phyloP scores from a whole-genome alignment of 2,113 vertebrate genomes.

The Todiramphus chloris region DNA sequence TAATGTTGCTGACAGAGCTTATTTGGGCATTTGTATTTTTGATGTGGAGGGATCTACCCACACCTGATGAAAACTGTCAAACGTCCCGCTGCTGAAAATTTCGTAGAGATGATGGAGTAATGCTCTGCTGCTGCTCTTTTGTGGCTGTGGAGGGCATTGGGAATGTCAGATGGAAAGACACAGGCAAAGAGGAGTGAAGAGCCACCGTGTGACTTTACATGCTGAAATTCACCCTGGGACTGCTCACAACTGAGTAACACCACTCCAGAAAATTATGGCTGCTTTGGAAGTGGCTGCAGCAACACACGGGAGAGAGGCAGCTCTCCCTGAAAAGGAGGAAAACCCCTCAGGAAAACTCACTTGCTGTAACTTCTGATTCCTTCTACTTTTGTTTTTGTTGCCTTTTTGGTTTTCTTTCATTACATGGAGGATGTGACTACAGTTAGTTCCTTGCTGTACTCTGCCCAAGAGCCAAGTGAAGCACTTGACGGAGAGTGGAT shows the following conservation, averaged over 20 bases:
- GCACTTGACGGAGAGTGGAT: not conserved
- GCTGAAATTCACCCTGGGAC: not conserved
- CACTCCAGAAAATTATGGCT: not conserved
- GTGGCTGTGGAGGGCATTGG: fast-evolving
- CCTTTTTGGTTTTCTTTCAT: not conserved
- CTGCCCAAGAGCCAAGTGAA: not conserved
- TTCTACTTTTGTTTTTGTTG: not conserved
- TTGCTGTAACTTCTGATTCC: not conserved
- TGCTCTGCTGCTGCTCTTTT: not conserved
- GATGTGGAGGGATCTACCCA: not conserved
- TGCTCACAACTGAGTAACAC: not conserved
- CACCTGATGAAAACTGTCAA: not conserved
- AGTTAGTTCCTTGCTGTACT: fast-evolving
- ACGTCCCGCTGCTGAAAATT: not conserved
- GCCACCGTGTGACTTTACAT: not conserved
- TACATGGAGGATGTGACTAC: not conserved
- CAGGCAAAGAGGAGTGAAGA: not conserved
- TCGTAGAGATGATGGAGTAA: not conserved
- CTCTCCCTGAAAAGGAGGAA: not conserved
- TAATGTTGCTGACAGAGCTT: not conserved
- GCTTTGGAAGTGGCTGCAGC: not conserved
- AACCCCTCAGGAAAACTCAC: not conserved
- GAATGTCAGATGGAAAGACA: not conserved
- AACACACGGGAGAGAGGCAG: not conserved
- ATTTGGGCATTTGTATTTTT: not conserved